phyloP scores from a whole-genome alignment of 2,113 vertebrate species.

The Phalacrocorax brasilianus region DNA sequence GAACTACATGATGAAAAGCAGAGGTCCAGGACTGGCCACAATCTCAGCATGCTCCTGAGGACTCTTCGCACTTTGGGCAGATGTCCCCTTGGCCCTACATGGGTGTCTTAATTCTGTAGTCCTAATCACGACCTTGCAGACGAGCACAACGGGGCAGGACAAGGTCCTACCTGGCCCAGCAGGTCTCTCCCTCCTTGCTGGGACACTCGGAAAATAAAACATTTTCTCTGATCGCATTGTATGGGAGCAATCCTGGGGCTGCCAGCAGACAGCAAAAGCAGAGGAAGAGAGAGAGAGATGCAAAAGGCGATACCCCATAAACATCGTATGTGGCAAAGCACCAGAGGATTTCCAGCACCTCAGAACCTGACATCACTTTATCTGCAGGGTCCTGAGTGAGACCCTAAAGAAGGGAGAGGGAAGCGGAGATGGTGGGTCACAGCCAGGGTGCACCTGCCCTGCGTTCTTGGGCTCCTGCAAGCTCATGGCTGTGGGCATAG shows the following conservation, averaged over 20 bases:
- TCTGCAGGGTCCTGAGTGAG: background rate
- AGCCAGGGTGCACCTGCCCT: background rate
- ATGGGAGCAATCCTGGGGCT: background rate
- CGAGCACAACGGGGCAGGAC: background rate
- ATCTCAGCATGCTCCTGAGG: background rate
- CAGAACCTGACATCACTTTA: background rate
- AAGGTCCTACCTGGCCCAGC: background rate
- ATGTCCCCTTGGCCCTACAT: background rate
- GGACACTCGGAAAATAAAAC: background rate
- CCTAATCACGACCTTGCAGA: background rate
- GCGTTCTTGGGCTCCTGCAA: rapidly evolving
- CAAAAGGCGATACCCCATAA: rapidly evolving
- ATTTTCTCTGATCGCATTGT: background rate
- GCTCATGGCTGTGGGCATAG: background rate
- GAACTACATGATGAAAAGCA: background rate
- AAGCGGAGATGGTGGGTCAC: background rate
- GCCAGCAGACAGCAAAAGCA: background rate
- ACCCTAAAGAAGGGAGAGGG: background rate
- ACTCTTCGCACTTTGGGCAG: background rate
- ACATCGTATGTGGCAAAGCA: background rate
- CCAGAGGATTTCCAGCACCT: background rate
- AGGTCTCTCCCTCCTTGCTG: background rate
- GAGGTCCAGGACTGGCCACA: background rate
- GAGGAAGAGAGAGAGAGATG: background rate
- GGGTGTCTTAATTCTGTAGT: background rate